These are phyloP conservation scores for Bathynomus jamesi DNA, from an alignment of 1,140 invertebrate species.

Conservation along the genomic window DNA sequence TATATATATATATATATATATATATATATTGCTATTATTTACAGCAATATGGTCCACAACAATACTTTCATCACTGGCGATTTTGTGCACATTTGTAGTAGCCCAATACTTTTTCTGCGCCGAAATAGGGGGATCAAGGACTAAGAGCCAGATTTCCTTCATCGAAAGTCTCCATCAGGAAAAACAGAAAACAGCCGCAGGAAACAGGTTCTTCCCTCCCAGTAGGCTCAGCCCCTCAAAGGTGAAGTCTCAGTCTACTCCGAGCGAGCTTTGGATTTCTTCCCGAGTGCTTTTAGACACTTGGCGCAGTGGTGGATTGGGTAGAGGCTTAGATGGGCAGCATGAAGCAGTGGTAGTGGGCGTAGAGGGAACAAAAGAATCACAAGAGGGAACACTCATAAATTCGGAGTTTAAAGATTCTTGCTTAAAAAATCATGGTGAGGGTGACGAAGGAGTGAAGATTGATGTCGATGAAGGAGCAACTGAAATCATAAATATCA, in stretches of 20 bases:
- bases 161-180: background rate
- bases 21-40: background rate
- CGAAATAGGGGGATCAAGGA: background rate
- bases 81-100: background rate
- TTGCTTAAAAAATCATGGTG: too few relatives aligned
- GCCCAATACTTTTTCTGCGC: background rate
- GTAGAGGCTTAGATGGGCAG: too few relatives aligned
- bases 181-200: background rate
- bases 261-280: background rate
- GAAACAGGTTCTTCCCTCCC: background rate
- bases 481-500: too few relatives aligned
- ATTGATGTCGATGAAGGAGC: too few relatives aligned
- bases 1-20: slow-evolving; percentile 2
- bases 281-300: background rate
- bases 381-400: too few relatives aligned
- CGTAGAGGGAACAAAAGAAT: too few relatives aligned
- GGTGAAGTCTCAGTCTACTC: too few relatives aligned
- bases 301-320: background rate
- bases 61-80: background rate
- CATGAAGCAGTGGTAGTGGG: too few relatives aligned
- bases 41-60: background rate
- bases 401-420: too few relatives aligned
- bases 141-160: background rate
- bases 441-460: too few relatives aligned
- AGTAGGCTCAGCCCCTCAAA: background rate